Base-by-base conservation (phyloP, 2,888 invertebrate genomes). In the Apotomis capreana region DNA sequence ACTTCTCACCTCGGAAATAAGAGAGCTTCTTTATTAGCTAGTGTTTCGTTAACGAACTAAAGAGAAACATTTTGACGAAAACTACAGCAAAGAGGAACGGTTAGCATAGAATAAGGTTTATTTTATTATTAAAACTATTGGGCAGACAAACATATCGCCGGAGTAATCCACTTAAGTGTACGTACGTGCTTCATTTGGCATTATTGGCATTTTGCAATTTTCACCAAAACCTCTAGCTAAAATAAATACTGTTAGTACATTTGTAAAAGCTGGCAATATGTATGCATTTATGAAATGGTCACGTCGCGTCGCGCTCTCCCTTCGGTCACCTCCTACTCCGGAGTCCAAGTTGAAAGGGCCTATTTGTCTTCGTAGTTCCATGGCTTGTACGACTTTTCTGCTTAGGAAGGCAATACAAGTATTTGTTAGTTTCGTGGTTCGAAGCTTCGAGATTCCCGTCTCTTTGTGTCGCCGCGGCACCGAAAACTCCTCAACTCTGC, bases 1-100 rank as follows among this genome's bases (percentile, higher is more conserved):
- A 76, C 77, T 80, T 80, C 79, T 78, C 81, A 80, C 83, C 76
- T 81, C 77, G 68, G 68, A 57, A 58, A 40, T 62, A 40, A 63
- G 69, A 69, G 15, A 68, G 37, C 13, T 37, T 59, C 58, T 59
- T 51, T 37, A 59, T 68, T 68, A 59, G 51, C 51, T 51, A 59
- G 67, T 13, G 44, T 46, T 57, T 57, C 54, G 57, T 46, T 57
- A 57, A 26, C 26, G n/a, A 9, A 65, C 55, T 65, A 59, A 57
- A 68, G 6, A 57, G 52, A 63, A 49, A 69, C 54, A 3, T 8
- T 44, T 44, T 44, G 8, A 44, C 26, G 1, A 26, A 26, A 26
- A 26, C 26, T 2, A 26, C 26, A 26, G 26, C 26, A 26, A 26
- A 26, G 26, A 26, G 26, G 26, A 26, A 26, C 26, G 26, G 26